Percentiles rank a stretch among this genome's conserved stretches.
These are phyloP conservation scores for Thaleichthys pacificus DNA, from an alignment of 2,797 vertebrate species.

Conservation along the genomic window DNA sequence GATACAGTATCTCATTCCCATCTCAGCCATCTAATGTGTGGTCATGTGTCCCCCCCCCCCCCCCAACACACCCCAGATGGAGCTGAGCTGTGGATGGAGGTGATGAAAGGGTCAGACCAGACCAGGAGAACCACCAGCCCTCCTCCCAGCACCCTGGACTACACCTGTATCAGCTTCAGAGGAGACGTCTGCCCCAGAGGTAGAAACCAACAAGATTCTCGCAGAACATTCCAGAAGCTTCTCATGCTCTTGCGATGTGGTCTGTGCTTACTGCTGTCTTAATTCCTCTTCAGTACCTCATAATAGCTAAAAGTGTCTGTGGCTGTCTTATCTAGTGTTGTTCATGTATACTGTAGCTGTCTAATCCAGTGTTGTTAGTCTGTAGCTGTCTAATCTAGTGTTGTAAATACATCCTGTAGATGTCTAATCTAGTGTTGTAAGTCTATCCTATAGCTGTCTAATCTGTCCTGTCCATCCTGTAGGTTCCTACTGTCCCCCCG, in stretches of 20 bases:
- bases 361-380: too few species aligned
- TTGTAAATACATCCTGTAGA: too few species aligned
- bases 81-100: slow-evolving; percentile 44
- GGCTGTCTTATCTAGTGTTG: too few species aligned
- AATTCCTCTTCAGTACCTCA: too few species aligned
- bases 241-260: too few species aligned
- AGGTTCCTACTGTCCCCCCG: slow-evolving; percentile 85
- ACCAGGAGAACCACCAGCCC: slow-evolving; percentile 38
- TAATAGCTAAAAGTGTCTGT: too few species aligned
- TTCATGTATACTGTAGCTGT: too few species aligned
- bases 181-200: slow-evolving; percentile 77
- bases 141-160: slow-evolving; percentile 44
- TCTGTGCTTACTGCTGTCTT: too few species aligned
- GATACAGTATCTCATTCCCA: too few species aligned
- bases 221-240: too few species aligned
- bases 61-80: slow-evolving; percentile 40
- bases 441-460: background rate
- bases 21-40: background rate
- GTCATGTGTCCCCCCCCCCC: background rate
- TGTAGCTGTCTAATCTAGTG: too few species aligned
- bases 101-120: slow-evolving; percentile 29
- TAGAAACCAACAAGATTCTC: slow-evolving; percentile 27
- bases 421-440: too few species aligned
- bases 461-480: slow-evolving; percentile 34
- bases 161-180: slow-evolving; percentile 66